A percentile compares a stretch with the other conserved stretches of the same genome.
Evolutionary conservation across 2,888 invertebrate species (phyloP).

Genomic region (Nephrotoma flavescens): DNA sequence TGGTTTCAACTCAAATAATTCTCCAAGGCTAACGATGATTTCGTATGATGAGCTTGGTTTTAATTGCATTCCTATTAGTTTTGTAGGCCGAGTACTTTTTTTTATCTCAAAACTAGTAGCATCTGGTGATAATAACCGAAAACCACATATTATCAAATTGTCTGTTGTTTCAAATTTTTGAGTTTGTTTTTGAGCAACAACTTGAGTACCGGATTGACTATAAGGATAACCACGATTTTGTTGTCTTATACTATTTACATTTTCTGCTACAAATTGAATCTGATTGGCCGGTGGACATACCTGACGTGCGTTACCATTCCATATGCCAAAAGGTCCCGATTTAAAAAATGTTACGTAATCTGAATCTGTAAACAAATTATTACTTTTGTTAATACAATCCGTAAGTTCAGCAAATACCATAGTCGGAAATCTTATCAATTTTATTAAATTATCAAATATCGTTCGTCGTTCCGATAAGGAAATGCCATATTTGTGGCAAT

Average conservation of each 20-base stretch:
- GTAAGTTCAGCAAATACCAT: neutral
- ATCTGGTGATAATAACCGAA: neutral
- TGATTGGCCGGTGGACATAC: neutral
- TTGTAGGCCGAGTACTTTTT: neutral
- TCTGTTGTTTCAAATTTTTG: neutral
- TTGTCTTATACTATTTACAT: neutral
- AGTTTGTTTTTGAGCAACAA: neutral
- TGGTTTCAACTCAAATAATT: neutral
- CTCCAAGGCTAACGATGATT: neutral
- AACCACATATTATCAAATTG: neutral
- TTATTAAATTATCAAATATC: neutral
- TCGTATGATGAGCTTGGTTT: neutral
- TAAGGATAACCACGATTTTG: neutral
- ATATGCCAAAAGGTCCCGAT: neutral
- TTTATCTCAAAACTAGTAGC: neutral
- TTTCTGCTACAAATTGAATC: neutral
- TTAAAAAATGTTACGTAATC: neutral
- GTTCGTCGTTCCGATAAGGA: neutral
- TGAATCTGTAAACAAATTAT: neutral
- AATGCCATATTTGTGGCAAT: neutral
- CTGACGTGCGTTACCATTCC: neutral
- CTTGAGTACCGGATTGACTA: neutral
- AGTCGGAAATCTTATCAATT: neutral
- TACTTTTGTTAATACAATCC: neutral
- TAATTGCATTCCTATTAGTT: neutral